These are phyloP conservation scores for Drosophila chauvacae DNA, from an alignment of 1,140 invertebrate species.

Conservation along the genomic window DNA sequence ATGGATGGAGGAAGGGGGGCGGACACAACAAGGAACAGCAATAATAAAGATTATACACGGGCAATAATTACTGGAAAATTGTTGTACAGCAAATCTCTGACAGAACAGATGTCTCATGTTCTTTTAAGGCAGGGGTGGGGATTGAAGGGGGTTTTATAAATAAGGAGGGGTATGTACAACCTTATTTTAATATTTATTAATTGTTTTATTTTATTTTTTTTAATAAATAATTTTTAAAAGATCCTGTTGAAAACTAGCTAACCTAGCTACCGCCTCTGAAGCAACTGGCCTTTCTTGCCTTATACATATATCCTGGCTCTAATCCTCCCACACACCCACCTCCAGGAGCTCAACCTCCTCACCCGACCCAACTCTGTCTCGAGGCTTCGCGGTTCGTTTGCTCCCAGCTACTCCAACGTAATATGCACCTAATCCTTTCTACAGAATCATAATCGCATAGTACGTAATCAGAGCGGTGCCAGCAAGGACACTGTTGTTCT, in stretches of 20 bases:
- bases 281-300: slow-evolving; percentile 19
- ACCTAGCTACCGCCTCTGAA: background rate
- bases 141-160: background rate
- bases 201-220: too few species aligned
- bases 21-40: slow-evolving; percentile 61
- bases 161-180: too few species aligned
- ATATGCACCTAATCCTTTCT: slow-evolving; percentile 82
- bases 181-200: too few species aligned
- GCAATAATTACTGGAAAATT: slow-evolving; percentile 75
- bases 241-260: background rate
- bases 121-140: background rate
- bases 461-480: slow-evolving; percentile 76
- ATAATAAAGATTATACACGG: slow-evolving; percentile 82
- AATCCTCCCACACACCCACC: slow-evolving; percentile 2
- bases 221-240: too few species aligned
- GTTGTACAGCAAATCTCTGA: slow-evolving; percentile 49
- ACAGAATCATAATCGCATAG: slow-evolving; percentile 79
- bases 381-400: slow-evolving; percentile 74
- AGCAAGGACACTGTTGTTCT: slow-evolving; percentile 59
- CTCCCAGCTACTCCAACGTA: slow-evolving; percentile 60
- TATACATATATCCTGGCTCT: slow-evolving; percentile 19
- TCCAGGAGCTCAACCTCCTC: background rate
- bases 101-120: slow-evolving; percentile 49
- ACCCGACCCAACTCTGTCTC: slow-evolving; percentile 40
- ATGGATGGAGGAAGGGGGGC: background rate